phyloP scores from a whole-genome alignment of 53 echinoderm and acorn worm genomes.

The Mesocentrotus franciscanus region DNA sequence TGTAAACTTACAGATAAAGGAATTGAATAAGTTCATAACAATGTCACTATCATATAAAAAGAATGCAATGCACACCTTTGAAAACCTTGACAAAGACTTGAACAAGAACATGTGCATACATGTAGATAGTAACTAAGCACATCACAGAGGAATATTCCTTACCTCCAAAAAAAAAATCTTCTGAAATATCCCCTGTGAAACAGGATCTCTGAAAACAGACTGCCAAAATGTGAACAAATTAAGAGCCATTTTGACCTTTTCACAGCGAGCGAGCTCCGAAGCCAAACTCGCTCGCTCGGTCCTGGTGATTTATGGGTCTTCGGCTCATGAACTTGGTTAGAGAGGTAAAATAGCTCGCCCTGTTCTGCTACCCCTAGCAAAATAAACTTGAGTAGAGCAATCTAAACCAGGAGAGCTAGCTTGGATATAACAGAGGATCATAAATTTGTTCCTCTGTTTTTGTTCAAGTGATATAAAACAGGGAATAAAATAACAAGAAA shows the following conservation, averaged over 20 bases:
- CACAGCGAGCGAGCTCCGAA: background rate
- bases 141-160: conserved; percentile 18
- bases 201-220: background rate
- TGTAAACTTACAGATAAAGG: no score
- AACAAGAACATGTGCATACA: background rate
- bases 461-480: conserved; percentile 16
- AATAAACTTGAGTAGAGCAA: conserved; percentile 54
- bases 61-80: background rate
- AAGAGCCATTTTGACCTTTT: conserved; percentile 49
- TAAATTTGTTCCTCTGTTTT: conserved; percentile 21
- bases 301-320: conserved; percentile 45
- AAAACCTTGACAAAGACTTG: background rate
- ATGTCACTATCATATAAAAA: background rate
- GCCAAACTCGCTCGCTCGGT: background rate
- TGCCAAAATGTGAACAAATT: conserved; percentile 47
- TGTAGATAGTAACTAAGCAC: background rate
- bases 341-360: conserved; percentile 37
- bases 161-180: background rate
- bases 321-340: conserved; percentile 49
- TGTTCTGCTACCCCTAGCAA: conserved; percentile 55
- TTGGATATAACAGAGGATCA: background rate
- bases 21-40: no score
- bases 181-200: conserved; percentile 15
- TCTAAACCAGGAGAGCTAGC: conserved; percentile 29
- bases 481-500: background rate